These are phyloP conservation scores for Lacerta agilis DNA, from an alignment of 2,797 vertebrate species.

Conservation along the genomic window DNA sequence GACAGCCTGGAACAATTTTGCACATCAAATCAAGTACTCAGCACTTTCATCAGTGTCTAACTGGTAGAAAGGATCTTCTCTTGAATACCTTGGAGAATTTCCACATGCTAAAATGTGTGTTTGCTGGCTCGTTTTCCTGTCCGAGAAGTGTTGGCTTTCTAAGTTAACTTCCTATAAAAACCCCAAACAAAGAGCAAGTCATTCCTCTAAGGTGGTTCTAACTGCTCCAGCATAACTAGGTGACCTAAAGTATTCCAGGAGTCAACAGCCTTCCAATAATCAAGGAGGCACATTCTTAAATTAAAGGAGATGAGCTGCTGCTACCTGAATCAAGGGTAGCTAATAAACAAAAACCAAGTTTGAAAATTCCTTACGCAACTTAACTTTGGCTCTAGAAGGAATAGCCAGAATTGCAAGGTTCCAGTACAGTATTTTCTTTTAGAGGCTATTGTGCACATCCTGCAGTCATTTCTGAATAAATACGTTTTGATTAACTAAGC, in stretches of 20 bases:
- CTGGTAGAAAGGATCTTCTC: neutral
- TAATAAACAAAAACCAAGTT: neutral
- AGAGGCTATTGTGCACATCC: neutral
- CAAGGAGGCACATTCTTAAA: neutral
- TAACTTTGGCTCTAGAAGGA: neutral
- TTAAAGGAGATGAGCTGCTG: neutral
- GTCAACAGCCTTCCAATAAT: no score
- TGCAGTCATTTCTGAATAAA: neutral
- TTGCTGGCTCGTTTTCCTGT: neutral
- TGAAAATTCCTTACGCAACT: neutral
- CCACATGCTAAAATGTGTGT: neutral
- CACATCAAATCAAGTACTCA: neutral
- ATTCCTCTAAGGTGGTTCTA: no score
- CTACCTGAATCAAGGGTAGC: neutral
- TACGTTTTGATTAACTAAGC: neutral
- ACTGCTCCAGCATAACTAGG: neutral
- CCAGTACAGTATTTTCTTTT: neutral
- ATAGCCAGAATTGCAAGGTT: neutral
- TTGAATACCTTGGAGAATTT: neutral
- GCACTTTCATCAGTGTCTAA: neutral
- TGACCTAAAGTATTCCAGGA: neutral
- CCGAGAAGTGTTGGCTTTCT: neutral
- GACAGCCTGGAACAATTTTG: neutral
- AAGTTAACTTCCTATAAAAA: neutral
- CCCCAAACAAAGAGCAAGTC: neutral